These are phyloP conservation scores for Anneissia japonica DNA, from an alignment of 35 echinoderm and acorn worm species.

Conservation along the genomic window DNA sequence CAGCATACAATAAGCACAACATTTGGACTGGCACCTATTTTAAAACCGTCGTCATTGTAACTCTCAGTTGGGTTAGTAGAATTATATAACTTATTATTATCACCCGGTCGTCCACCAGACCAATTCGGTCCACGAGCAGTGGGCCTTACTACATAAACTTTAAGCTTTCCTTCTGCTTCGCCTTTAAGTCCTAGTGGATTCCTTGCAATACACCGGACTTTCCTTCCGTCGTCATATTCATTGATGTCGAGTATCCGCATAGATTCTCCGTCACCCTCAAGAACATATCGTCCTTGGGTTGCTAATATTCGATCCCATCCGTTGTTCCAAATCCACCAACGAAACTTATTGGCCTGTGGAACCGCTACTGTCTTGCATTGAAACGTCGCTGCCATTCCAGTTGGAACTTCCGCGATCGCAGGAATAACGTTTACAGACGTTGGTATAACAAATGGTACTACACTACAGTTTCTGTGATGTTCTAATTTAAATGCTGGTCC, in stretches of 20 bases:
- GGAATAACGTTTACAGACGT: not conserved
- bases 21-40: not conserved
- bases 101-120: not conserved
- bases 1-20: not conserved
- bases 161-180: not conserved
- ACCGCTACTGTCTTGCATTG: not conserved
- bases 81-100: not conserved
- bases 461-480: not conserved
- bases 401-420: not conserved
- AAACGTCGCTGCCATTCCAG: not conserved
- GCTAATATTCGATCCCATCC: not conserved
- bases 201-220: not conserved
- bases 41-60: not conserved
- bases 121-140: not conserved
- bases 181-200: not conserved
- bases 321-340: not conserved
- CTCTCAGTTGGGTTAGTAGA: not conserved
- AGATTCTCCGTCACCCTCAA: not conserved
- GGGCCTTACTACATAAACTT: not conserved
- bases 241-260: not conserved
- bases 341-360: not conserved
- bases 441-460: not conserved
- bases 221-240: not conserved
- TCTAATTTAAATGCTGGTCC: not conserved
- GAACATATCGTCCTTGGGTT: not conserved